phyloP scores from a whole-genome alignment of 2,113 vertebrate genomes.

The Megaceryle torquata region DNA sequence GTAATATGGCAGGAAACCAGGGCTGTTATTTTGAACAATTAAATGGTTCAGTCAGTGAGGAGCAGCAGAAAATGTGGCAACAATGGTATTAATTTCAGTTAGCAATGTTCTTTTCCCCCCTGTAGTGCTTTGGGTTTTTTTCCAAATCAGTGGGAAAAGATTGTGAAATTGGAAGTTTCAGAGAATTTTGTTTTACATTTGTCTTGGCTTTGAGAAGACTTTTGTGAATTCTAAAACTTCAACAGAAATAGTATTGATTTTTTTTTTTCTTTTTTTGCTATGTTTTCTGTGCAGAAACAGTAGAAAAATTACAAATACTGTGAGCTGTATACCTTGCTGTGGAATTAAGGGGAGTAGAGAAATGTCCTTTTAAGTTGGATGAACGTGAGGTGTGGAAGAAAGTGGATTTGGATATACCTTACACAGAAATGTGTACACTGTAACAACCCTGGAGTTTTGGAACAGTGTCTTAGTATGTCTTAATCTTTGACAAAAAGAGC shows the following conservation, averaged over 20 bases:
- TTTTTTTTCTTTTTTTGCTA: neutral
- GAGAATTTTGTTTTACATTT: neutral
- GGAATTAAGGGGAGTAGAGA: neutral
- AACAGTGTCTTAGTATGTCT: neutral
- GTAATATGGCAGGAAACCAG: neutral
- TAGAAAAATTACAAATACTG: neutral
- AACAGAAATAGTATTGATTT: neutral
- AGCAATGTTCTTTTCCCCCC: neutral
- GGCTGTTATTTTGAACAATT: neutral
- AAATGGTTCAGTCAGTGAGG: neutral
- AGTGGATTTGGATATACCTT: neutral
- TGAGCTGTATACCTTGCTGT: neutral
- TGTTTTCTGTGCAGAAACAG: neutral
- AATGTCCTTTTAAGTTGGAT: neutral
- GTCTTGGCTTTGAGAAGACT: neutral
- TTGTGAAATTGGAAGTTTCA: neutral
- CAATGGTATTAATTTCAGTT: neutral
- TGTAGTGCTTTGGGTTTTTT: neutral
- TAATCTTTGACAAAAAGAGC: neutral
- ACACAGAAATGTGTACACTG: fast-evolving
- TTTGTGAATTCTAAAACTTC: neutral
- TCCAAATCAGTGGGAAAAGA: neutral
- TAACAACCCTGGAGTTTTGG: neutral
- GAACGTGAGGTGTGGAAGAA: neutral
- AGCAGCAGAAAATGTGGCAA: neutral